Conservation (phyloP, 2,888 invertebrate genomes). For the Drosophila paranaensis region DNA sequence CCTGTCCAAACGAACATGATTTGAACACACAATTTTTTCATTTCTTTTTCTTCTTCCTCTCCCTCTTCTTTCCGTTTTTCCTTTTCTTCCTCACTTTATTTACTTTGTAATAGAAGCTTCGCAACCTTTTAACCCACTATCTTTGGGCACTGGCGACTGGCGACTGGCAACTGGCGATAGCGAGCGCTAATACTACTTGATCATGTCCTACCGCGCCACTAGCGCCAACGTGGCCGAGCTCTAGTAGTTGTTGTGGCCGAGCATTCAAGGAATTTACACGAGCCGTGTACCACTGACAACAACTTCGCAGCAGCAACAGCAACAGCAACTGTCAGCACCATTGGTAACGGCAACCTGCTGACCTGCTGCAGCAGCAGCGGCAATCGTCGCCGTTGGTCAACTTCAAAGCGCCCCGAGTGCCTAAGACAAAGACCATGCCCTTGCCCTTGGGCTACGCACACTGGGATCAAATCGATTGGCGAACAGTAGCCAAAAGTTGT, state of each 20-base stretch:
- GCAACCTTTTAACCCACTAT: conserved; percentile 61
- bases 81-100: conserved; percentile 48
- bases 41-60: conserved; percentile 43
- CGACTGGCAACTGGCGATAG: conserved; percentile 28
- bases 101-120: conserved; percentile 56
- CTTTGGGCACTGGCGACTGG: conserved; percentile 6
- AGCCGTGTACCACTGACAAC: conserved; percentile 72
- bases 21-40: conserved; percentile 79
- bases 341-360: conserved; percentile 72
- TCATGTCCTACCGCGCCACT: conserved; percentile 48
- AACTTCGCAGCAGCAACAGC: conserved; percentile 36
- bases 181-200: conserved; percentile 52
- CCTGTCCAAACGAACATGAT: conserved; percentile 84
- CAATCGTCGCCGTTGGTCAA: conserved; percentile 42
- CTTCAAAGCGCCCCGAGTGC: conserved; percentile 67
- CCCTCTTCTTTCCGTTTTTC: background rate
- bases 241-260: conserved; percentile 40
- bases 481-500: conserved; percentile 71
- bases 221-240: conserved; percentile 38
- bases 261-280: conserved; percentile 82
- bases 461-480: conserved; percentile 65
- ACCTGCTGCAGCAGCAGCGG: conserved; percentile 51
- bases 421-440: conserved; percentile 46
- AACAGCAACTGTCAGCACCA: conserved; percentile 49
- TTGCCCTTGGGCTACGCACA: conserved; percentile 45